phyloP scores from a whole-genome alignment of 2,797 vertebrate genomes.

The Onychomys arenicola region DNA sequence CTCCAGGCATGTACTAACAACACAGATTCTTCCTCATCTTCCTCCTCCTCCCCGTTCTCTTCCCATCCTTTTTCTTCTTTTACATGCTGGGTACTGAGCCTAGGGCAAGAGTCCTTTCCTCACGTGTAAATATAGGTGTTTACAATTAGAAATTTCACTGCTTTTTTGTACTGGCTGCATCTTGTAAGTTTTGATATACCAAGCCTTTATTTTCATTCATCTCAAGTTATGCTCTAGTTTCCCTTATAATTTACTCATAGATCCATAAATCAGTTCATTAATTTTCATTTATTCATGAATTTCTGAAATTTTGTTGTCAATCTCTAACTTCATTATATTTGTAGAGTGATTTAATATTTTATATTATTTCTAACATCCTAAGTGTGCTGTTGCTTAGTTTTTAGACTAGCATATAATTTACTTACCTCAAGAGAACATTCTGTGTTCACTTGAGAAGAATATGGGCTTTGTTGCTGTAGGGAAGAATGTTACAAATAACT shows the following conservation, averaged over 20 bases:
- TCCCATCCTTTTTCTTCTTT: background rate
- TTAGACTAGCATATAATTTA: background rate
- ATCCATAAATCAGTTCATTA: background rate
- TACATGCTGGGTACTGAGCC: background rate
- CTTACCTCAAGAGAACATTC: background rate
- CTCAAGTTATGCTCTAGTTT: constrained; percentile 22
- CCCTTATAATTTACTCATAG: background rate
- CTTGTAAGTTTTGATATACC: background rate
- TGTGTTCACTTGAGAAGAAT: background rate
- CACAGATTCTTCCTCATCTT: background rate
- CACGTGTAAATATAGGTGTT: background rate
- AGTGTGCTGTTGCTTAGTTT: background rate
- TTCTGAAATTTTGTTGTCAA: constrained; percentile 23
- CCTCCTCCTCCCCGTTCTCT: background rate
- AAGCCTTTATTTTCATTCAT: background rate
- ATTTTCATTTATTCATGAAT: background rate
- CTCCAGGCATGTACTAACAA: background rate
- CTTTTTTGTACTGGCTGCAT: background rate
- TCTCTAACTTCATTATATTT: background rate
- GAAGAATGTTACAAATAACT: background rate
- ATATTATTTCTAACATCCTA: background rate
- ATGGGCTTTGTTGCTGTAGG: background rate
- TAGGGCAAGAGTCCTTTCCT: background rate
- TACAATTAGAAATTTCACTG: background rate
- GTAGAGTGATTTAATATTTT: background rate